Conservation (phyloP, 2,888 invertebrate genomes). For the Rhopalosiphum nymphaeae region DNA sequence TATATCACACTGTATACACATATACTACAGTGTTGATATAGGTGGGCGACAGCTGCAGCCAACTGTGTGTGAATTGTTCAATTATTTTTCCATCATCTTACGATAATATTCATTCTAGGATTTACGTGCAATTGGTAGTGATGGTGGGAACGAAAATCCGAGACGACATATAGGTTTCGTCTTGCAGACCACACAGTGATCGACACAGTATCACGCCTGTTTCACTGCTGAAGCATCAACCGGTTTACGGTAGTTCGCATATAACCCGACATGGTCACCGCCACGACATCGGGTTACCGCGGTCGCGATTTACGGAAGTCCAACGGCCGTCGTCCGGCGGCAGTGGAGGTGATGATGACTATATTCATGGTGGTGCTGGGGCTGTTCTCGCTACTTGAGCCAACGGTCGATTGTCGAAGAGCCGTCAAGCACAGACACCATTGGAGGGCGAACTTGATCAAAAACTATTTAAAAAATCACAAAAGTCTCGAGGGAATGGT, state of each 20-base stretch:
- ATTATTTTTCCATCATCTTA: neutral
- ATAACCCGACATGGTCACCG: neutral
- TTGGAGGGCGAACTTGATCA: slow-evolving; percentile 75
- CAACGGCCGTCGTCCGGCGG: neutral
- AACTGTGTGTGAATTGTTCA: neutral
- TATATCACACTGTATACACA: neutral
- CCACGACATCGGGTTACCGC: neutral
- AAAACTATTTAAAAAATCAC: slow-evolving; percentile 79
- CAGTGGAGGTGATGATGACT: neutral
- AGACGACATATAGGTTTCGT: neutral
- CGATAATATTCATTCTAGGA: neutral
- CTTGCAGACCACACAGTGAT: neutral
- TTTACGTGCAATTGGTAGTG: neutral
- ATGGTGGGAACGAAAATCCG: slow-evolving; percentile 13
- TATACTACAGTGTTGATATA: neutral
- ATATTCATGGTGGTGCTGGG: neutral
- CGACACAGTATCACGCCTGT: neutral
- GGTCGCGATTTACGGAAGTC: neutral
- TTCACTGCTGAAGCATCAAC: neutral
- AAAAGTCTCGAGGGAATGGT: slow-evolving; percentile 82
- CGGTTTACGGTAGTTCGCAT: neutral
- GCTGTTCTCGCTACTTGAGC: neutral
- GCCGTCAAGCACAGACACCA: slow-evolving; percentile 29
- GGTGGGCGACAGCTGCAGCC: neutral
- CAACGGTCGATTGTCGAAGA: neutral